Conservation (phyloP, 2,113 vertebrate species). For the Pycnonotus jocosus region DNA sequence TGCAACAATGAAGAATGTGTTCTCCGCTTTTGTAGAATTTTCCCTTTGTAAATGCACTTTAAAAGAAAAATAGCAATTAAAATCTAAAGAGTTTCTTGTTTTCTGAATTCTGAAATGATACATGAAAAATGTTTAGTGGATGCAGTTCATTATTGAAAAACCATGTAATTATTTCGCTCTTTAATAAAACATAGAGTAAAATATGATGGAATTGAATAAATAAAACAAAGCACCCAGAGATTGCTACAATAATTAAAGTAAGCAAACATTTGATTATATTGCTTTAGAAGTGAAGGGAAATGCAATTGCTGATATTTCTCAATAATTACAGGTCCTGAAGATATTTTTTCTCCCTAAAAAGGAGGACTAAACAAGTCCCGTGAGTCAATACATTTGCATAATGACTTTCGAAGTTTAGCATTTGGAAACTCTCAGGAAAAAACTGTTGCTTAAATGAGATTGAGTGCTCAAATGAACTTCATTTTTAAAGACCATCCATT, state of each 20-base stretch:
- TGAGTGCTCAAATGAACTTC: neutral
- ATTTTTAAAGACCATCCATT: neutral
- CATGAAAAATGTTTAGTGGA: neutral
- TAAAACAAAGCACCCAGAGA: neutral
- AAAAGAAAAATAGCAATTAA: neutral
- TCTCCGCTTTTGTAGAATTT: neutral
- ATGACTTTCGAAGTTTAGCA: neutral
- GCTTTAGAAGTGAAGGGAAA: neutral
- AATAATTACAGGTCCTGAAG: neutral
- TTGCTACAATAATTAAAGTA: neutral
- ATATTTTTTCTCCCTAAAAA: neutral
- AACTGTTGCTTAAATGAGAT: neutral
- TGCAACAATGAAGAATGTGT: neutral
- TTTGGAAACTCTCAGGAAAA: neutral
- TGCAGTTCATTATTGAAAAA: neutral
- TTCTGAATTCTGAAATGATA: neutral
- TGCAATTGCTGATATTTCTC: neutral
- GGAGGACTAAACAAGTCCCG: neutral
- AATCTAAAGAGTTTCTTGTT: neutral
- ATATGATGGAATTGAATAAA: neutral
- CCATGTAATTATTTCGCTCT: neutral
- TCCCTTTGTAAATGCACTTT: neutral
- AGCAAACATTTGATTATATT: neutral
- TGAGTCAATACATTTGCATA: neutral
- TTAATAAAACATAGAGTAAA: constrained; percentile 14